Evolutionary conservation across 2,113 vertebrate genomes (phyloP), one percentile per base, ranked within the genome.

Genomic region (Numida meleagris): DNA sequence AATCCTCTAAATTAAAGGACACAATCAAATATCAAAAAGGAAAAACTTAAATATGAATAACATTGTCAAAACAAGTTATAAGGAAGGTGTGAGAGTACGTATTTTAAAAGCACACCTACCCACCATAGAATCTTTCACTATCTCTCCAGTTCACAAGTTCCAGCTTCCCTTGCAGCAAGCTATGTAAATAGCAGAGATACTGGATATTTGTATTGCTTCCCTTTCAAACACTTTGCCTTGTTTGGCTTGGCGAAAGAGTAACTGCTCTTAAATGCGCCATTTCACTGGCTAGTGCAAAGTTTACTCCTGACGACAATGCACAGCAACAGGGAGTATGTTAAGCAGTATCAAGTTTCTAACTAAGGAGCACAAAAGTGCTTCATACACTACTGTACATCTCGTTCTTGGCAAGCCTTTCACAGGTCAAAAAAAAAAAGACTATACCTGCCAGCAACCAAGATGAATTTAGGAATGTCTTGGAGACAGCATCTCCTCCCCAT

Each of bases 231-330:
- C 90, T 71, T 91, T 55, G 33, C 76, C 46, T 91, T 91, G 85
- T 94, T 96, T 93, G 76, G 53, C 29, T 88, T 94, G 76, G 82
- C 85, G 34, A 67, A 77, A 86, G 65, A 87, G 34, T 57, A 92
- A 75, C 84, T 36, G 19, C 53, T 42, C 58, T 82, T 65, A 90
- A 68, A 79, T 78, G 53, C 8, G 53, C 23, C 25, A 0, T 57
- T 91, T 80, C 71, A 38, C 31, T 34, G 50, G 23, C 36, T 14
- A 71, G 21, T 45, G 61, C n/a, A 48, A 24, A 51, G 65, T 0
- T 0, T 7, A 31, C 0, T 1, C 31, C 7, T 3, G 0, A n/a
- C 8, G 12, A 31, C 1, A 73, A n/a, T 0, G 4, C 38, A 36
- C 27, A 36, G 66, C 57, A 73, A 50, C 10, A 43, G 34, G n/a